Evolutionary conservation across 2,888 invertebrate genomes (phyloP).

Genomic region (Selenia dentaria): DNA sequence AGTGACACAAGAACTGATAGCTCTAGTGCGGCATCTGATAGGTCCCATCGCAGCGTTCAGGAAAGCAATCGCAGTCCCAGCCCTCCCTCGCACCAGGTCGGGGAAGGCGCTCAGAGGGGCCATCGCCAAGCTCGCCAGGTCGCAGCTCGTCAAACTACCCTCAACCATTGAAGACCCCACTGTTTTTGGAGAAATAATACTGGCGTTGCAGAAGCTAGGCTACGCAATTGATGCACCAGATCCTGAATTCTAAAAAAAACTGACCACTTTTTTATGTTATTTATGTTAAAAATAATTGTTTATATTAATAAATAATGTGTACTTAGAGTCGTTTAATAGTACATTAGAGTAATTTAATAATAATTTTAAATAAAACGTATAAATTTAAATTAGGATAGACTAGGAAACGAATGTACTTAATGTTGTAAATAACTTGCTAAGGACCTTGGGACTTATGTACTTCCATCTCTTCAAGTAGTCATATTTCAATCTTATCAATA

Average conservation of each 20-base stretch:
- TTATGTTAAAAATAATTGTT: too few species aligned
- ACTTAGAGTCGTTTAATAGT: too few species aligned
- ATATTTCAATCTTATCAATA: too few species aligned
- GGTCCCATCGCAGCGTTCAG: conserved; percentile 96
- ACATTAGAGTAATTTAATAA: too few species aligned
- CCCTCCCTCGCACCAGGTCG: conserved; percentile 94
- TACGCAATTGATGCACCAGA: conserved; percentile 90
- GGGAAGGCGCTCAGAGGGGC: conserved; percentile 89
- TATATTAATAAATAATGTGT: too few species aligned
- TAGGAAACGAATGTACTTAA: too few species aligned
- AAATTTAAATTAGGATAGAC: too few species aligned
- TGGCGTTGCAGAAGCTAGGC: conserved; percentile 90
- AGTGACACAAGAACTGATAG: conserved; percentile 72
- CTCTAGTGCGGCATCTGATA: conserved; percentile 82
- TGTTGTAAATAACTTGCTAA: too few species aligned
- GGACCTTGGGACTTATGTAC: too few species aligned
- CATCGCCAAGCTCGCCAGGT: conserved; percentile 93
- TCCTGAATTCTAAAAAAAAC: conserved; percentile 69
- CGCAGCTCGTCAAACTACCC: conserved; percentile 91
- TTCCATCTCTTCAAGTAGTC: too few species aligned
- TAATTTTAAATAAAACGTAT: too few species aligned
- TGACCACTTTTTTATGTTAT: too few species aligned
- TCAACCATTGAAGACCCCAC: conserved; percentile 95
- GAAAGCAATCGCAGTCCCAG: conserved; percentile 90
- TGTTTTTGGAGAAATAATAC: conserved; percentile 91